Base-by-base conservation (phyloP, 2,888 invertebrate genomes). In the Morpho achilles region DNA sequence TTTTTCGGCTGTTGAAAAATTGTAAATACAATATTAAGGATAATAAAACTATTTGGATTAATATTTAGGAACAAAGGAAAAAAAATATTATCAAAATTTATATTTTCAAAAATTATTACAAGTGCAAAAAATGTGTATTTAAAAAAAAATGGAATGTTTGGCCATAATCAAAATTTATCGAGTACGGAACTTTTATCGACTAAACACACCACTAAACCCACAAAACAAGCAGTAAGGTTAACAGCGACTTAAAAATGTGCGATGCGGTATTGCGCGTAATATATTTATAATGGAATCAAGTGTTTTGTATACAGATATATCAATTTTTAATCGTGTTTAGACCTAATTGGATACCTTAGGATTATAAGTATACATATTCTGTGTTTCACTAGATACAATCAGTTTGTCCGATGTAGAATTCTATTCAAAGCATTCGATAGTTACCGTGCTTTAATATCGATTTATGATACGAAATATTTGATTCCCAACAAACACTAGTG, bases 1-100 rank as follows among this genome's bases (percentile, higher is more conserved):
- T 90, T 90, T 90, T 90, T 90, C 90, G 90, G 90, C 90, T 90
- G 90, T 90, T 90, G 87, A 89, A 90, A 87, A 90, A 88, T 86
- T 89, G 90, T 90, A 90, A 89, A 90, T 88, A 89, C 89, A 88
- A 88, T 89, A 83, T 86, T 90, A 90, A 88, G 88, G 82, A 87
- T 88, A 89, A 88, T 84, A 84, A 87, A 90, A 89, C 88, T 91
- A 90, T 90, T 91, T 91, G 90, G 91, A 91, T 83, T 90, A 89
- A 90, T 90, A 89, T 90, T 91, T 90, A 88, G 89, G 89, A 88
- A 89, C 82, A 87, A 87, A 87, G 69, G 75, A 76, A 83, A 85
- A 32, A 70, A 87, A 90, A 88, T 90, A 90, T 91, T 89, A 90
- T 87, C 90, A 88, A 91, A 91, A 89, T 90, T 91, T 91, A 89